Evolutionary conservation across 2,888 invertebrate genomes (phyloP).

Genomic region (Phalera bucephala): DNA sequence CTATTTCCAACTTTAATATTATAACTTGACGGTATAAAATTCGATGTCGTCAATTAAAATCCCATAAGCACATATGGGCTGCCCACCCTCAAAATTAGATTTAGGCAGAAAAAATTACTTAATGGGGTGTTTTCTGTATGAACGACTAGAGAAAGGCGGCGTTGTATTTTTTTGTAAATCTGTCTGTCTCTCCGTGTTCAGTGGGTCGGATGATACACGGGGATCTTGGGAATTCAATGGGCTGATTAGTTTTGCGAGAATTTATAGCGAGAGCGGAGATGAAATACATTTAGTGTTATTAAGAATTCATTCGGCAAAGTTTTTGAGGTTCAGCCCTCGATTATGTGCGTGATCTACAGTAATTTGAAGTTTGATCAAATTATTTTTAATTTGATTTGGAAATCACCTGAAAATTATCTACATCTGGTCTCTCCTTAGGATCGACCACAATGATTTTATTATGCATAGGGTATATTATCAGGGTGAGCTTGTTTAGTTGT

Average conservation of each 20-base stretch:
- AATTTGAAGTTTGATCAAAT: no score
- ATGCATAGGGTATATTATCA: no score
- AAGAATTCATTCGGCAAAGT: not conserved
- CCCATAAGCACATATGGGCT: conserved; percentile 74
- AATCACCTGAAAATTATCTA: no score
- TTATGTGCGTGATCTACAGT: no score
- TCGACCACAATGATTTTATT: no score
- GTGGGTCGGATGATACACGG: conserved; percentile 38
- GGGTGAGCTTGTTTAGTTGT: no score
- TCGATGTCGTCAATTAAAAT: conserved; percentile 28
- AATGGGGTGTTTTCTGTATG: conserved; percentile 79
- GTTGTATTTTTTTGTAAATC: conserved; percentile 45
- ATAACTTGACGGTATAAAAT: conserved; percentile 30
- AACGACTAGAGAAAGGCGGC: conserved; percentile 54
- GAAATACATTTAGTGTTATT: not conserved
- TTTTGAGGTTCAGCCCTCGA: no score
- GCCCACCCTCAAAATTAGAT: conserved; percentile 75
- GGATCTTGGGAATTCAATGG: conserved; percentile 25
- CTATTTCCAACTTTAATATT: conserved; percentile 28
- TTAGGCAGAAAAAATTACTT: conserved; percentile 77
- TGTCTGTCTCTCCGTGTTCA: conserved; percentile 41
- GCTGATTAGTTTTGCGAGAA: conserved; percentile 26
- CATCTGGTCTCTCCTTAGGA: no score
- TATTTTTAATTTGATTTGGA: no score
- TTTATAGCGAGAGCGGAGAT: conserved; percentile 5